Evolutionary conservation across 2,888 invertebrate species (phyloP).

Genomic region (Caenorhabditis doughertyi): DNA sequence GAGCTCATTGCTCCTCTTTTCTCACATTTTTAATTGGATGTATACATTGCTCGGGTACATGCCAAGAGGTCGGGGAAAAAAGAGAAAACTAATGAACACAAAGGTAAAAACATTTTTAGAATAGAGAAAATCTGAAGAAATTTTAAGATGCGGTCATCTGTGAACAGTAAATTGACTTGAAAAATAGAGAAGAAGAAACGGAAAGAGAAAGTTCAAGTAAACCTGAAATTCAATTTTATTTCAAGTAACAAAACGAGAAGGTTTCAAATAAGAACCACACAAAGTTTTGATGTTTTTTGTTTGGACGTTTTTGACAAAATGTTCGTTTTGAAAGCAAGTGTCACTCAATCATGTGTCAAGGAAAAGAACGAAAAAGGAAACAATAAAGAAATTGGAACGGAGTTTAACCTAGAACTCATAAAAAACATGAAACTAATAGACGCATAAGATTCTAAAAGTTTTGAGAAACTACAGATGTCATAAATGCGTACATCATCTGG

Average conservation of each 20-base stretch:
- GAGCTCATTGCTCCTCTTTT: constrained; percentile 4
- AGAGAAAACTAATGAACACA: constrained; percentile 3
- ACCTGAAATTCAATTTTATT: neutral
- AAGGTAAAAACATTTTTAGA: constrained; percentile 14
- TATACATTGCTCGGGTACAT: constrained; percentile 1
- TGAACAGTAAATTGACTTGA: constrained; percentile 31
- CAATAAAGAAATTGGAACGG: neutral
- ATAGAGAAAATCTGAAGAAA: constrained; percentile 1
- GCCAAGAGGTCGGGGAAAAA: constrained; percentile 35
- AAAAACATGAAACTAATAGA: constrained; percentile 9
- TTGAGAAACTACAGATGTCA: constrained; percentile 18
- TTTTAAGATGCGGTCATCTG: constrained; percentile 28
- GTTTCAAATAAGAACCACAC: neutral
- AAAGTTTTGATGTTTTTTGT: neutral
- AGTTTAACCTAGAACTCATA: constrained; percentile 10
- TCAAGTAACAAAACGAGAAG: neutral
- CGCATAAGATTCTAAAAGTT: constrained; percentile 6
- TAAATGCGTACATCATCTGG: constrained; percentile 48
- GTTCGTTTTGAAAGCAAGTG: constrained; percentile 23
- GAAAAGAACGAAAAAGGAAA: neutral
- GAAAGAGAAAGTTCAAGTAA: neutral
- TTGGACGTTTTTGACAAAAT: constrained; percentile 1
- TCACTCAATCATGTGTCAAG: constrained; percentile 27
- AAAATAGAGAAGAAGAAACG: constrained; percentile 2
- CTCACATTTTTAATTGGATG: constrained; percentile 59